Conservation (phyloP, 1,140 invertebrate genomes). For the Eueides isabella region DNA sequence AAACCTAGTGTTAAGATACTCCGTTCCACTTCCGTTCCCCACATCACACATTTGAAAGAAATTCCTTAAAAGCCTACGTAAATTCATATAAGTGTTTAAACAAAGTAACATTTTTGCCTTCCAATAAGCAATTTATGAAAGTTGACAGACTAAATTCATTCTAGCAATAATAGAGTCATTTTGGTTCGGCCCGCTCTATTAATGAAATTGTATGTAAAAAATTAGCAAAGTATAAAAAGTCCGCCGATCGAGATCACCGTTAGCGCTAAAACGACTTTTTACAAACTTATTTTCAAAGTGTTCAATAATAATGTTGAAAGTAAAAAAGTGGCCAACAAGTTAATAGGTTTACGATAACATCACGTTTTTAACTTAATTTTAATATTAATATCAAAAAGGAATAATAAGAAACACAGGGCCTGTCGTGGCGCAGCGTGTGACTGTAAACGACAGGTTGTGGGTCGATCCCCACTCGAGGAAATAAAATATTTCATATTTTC, state of each 20-base stretch:
- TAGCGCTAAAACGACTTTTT: conserved; percentile 52
- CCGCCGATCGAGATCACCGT: conserved; percentile 38
- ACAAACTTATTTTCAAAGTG: conserved; percentile 18
- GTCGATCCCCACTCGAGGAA: too few relatives aligned
- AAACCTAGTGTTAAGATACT: too few relatives aligned
- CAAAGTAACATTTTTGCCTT: conserved; percentile 1
- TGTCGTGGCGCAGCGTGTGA: too few relatives aligned
- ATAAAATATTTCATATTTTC: too few relatives aligned
- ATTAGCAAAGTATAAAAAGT: conserved; percentile 17
- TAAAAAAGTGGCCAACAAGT: background rate
- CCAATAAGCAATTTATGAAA: conserved; percentile 18
- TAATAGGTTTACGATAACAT: background rate
- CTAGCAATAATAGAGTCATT: conserved; percentile 34
- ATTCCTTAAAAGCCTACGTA: too few relatives aligned
- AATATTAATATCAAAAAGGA: background rate
- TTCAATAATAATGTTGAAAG: background rate
- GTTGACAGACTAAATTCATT: conserved; percentile 21
- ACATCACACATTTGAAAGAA: background rate
- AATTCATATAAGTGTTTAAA: background rate
- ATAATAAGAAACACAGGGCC: too few relatives aligned
- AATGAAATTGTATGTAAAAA: conserved; percentile 11
- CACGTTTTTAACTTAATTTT: conserved; percentile 3
- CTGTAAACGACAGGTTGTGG: too few relatives aligned
- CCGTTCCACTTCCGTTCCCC: too few relatives aligned
- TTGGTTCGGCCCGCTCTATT: background rate